These are phyloP conservation scores for Aegotheles bennettii DNA, from an alignment of 2,113 vertebrate genomes.

Conservation along the genomic window DNA sequence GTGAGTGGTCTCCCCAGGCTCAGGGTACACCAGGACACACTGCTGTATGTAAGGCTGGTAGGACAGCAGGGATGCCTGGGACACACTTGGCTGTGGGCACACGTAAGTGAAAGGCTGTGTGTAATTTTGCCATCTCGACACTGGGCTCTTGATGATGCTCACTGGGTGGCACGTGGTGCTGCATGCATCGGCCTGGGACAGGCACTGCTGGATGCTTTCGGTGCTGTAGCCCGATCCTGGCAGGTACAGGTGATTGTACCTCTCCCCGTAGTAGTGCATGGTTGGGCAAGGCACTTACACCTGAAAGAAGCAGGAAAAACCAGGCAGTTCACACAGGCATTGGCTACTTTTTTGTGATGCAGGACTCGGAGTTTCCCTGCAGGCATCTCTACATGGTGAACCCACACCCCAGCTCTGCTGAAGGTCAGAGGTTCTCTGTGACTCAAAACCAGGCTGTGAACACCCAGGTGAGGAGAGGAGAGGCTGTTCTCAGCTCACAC, in stretches of 20 bases:
- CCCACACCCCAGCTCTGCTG: neutral
- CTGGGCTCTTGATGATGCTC: slow-evolving; percentile 13
- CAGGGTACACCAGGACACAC: neutral
- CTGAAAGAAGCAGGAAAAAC: neutral
- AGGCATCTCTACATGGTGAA: neutral
- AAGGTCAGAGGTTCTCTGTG: neutral
- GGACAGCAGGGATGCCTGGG: neutral
- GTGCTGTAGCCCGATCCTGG: neutral
- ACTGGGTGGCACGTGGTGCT: neutral
- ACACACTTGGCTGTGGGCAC: fast-evolving
- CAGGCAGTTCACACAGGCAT: neutral
- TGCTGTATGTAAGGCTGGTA: neutral
- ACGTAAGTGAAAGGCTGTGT: neutral
- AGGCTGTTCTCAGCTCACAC: neutral
- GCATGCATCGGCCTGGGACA: neutral
- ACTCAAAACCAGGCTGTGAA: neutral
- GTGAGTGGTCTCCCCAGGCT: neutral
- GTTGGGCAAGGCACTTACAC: fast-evolving
- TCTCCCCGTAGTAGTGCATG: slow-evolving; percentile 29
- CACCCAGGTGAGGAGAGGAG: neutral
- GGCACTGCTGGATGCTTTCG: neutral
- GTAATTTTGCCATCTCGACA: neutral
- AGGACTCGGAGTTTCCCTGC: neutral
- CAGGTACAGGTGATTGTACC: neutral
- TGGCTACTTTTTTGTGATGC: neutral